These are phyloP conservation scores for Lypha dubia DNA, from an alignment of 2,888 invertebrate genomes.

Conservation along the genomic window DNA sequence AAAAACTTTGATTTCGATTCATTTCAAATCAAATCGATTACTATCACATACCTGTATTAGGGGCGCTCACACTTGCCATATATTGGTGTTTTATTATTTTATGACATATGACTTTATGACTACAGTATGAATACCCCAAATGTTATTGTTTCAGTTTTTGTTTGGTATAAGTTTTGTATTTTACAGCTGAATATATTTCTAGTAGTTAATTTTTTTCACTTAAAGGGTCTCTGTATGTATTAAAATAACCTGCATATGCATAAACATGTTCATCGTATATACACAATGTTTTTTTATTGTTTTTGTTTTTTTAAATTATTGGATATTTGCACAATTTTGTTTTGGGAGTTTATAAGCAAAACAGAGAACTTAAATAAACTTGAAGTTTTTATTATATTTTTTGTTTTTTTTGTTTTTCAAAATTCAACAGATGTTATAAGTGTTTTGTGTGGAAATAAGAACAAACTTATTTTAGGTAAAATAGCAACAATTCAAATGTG, in stretches of 20 bases:
- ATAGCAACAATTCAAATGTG: conserved; percentile 55
- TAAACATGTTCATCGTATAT: no score
- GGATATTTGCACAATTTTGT: conserved; percentile 49
- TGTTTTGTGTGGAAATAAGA: conserved; percentile 18
- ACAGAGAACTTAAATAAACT: conserved; percentile 61
- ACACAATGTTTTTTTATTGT: not conserved
- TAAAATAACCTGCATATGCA: conserved; percentile 26
- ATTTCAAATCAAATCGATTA: no score
- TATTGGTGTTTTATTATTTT: no score
- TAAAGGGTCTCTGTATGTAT: conserved; percentile 19
- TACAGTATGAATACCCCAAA: no score
- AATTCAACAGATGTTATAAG: conserved; percentile 67
- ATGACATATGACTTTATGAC: no score
- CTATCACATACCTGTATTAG: no score
- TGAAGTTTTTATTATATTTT: conserved; percentile 56
- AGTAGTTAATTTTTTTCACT: conserved; percentile 1
- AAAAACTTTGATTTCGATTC: no score
- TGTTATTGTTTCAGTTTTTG: not conserved
- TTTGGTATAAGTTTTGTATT: conserved; percentile 14
- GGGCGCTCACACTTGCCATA: no score
- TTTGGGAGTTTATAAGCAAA: conserved; percentile 49
- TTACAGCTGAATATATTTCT: not conserved
- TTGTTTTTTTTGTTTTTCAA: conserved; percentile 44
- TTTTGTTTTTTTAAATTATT: conserved; percentile 28
- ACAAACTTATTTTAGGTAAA: conserved; percentile 10